Evolutionary conservation across 2,888 invertebrate genomes (phyloP).

Genomic region (Ichneumon xanthorius): DNA sequence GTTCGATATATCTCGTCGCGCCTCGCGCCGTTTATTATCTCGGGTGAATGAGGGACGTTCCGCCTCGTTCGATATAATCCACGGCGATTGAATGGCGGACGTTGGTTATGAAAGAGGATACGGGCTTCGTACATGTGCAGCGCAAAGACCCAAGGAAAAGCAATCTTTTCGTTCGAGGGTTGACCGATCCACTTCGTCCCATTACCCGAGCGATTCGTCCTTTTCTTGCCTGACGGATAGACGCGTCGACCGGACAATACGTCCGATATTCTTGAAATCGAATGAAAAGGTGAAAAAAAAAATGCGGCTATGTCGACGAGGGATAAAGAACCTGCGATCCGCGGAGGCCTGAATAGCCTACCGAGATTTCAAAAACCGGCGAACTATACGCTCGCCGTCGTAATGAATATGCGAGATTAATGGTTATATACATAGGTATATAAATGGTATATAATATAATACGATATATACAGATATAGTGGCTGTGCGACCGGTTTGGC

Average conservation of each 20-base stretch:
- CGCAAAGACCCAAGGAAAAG: conserved; percentile 10
- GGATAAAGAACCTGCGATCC: conserved; percentile 49
- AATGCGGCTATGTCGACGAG: background rate
- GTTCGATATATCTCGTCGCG: background rate
- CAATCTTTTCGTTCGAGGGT: conserved; percentile 23
- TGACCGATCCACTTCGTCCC: conserved; percentile 47
- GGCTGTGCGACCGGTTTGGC: conserved; percentile 20
- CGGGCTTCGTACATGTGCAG: background rate
- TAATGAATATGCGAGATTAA: conserved; percentile 66
- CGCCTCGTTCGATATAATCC: conserved; percentile 30
- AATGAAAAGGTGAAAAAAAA: conserved; percentile 17
- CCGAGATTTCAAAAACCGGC: conserved; percentile 17
- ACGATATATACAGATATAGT: background rate
- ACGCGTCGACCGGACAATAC: conserved; percentile 47
- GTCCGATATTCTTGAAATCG: conserved; percentile 53
- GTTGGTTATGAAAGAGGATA: background rate
- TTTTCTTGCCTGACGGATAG: conserved; percentile 44
- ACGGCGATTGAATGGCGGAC: conserved; percentile 30
- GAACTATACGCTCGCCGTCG: conserved; percentile 43
- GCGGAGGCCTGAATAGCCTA: conserved; percentile 33
- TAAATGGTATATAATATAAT: background rate
- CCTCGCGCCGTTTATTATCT: conserved; percentile 7
- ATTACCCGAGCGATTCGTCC: conserved; percentile 44
- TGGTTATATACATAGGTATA: conserved; percentile 12
- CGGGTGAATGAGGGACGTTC: conserved; percentile 17